A percentile compares a stretch with the other conserved stretches of the same genome.
phyloP scores from a whole-genome alignment of 2,888 invertebrate genomes.

The Lasioglossum figueresi region DNA sequence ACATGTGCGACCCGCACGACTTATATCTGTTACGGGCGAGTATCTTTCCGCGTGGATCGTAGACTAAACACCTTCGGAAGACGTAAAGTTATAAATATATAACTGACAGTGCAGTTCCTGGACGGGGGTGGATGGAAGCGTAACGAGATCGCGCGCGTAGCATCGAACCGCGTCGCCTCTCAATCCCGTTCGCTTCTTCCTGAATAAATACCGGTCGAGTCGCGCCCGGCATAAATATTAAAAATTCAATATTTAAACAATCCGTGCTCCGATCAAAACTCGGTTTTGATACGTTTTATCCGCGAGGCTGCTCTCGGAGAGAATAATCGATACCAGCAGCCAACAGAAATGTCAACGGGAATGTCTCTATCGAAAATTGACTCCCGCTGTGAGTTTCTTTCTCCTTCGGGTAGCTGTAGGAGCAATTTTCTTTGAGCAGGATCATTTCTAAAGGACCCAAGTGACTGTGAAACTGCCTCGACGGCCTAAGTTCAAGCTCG shows the following conservation, averaged over 20 bases:
- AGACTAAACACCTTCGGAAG: constrained; percentile 50
- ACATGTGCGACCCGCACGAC: constrained; percentile 73
- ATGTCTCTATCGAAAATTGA: background rate
- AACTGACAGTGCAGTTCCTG: constrained; percentile 47
- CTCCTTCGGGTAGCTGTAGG: background rate
- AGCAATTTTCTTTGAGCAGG: background rate
- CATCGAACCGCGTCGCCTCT: constrained; percentile 4
- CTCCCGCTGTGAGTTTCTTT: background rate
- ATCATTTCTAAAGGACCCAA: constrained; percentile 2
- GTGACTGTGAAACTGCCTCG: background rate
- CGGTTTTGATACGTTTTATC: background rate
- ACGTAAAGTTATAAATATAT: constrained; percentile 60
- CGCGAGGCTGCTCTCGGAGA: background rate
- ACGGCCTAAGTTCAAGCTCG: constrained; percentile 2
- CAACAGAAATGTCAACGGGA: background rate
- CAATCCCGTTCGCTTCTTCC: background rate
- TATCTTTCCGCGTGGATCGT: constrained; percentile 59
- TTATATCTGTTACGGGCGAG: constrained; percentile 75
- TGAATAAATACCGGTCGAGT: background rate
- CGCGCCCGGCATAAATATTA: background rate
- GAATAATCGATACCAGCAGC: background rate
- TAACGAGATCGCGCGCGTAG: constrained; percentile 36
- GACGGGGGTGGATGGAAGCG: background rate
- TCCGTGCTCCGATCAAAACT: background rate
- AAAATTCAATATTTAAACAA: constrained; percentile 1